Evolutionary conservation across 2,113 vertebrate species (phyloP), one percentile per base, ranked within the genome.

Genomic region (Crotalus tigris): DNA sequence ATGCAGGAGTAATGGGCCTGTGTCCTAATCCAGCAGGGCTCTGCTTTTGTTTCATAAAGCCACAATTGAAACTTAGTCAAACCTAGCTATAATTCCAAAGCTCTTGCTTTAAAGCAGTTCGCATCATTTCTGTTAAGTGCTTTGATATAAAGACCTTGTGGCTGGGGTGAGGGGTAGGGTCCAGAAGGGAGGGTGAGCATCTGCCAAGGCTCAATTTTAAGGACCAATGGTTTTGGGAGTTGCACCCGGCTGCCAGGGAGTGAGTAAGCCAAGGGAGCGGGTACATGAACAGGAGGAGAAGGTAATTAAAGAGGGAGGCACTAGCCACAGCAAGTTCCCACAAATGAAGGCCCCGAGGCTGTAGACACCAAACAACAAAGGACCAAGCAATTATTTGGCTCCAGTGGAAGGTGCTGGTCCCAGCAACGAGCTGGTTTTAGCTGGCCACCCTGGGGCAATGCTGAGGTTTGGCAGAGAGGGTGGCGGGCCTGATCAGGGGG

Each of bases 331-430:
- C 97, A 97, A 96, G 97, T 97, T 97, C 97, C 97, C 98, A 96
- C 98, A 98, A 98, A 97, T 97, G 97, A 95, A 97, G 96, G 97
- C 97, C 98, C 97, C 96, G 94, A 95, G 98, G 98, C 97, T 97
- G 97, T 96, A 98, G 98, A 98, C 98, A 97, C 97, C 93, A 97
- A 97, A 97, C 97, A 97, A 98, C 98, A 98, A 98, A 98, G 97
- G 97, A 97, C 96, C 93, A 97, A 94, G 97, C 97, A 98, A 98
- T 98, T 98, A 98, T 98, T 97, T 98, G 98, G 98, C 98, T 98
- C 98, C 98, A 98, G 97, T 94, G 97, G 97, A 97, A 97, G 97
- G 96, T 96, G 97, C 97, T 90, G 97, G 97, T 94, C 95, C 95
- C 96, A 95, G 88, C 39, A 93, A 53, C 95, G 95, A 96, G 97